Evolutionary conservation across 2,113 vertebrate species (phyloP).

Genomic region (Cynopterus brachyotis): DNA sequence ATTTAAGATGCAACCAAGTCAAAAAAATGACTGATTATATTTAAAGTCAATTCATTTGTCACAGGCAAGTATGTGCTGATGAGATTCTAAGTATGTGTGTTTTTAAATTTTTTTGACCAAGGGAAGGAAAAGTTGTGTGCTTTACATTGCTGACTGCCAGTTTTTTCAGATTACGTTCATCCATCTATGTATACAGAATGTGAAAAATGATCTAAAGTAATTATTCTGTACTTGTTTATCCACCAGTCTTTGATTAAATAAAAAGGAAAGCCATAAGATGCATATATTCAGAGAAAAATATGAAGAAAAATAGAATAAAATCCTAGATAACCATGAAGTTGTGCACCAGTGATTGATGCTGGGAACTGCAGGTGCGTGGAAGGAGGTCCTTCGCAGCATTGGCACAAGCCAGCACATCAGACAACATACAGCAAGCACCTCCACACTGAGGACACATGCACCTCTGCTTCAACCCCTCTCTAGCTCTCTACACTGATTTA

Average conservation of each 20-base stretch:
- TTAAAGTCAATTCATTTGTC: not conserved
- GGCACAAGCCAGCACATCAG: not conserved
- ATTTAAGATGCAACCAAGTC: not conserved
- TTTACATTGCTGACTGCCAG: no score
- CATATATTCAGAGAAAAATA: not conserved
- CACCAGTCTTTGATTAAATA: no score
- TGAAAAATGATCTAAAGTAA: no score
- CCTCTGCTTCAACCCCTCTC: not conserved
- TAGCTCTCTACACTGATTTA: not conserved
- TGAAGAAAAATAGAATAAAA: not conserved
- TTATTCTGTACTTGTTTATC: no score
- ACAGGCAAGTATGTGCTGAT: no score
- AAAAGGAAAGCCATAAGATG: no score
- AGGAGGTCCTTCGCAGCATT: not conserved
- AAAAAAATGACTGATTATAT: not conserved
- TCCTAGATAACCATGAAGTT: not conserved
- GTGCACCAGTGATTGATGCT: not conserved
- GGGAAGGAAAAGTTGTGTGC: no score
- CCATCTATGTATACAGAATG: no score
- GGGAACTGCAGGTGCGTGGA: not conserved
- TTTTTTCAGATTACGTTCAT: no score
- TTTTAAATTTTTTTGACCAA: no score
- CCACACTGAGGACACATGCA: no score
- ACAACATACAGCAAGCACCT: not conserved
- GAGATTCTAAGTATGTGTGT: no score